Percentiles rank a stretch among this genome's conserved stretches.
These are phyloP conservation scores for Iguana delicatissima DNA, from an alignment of 2,797 vertebrate genomes.

Conservation along the genomic window DNA sequence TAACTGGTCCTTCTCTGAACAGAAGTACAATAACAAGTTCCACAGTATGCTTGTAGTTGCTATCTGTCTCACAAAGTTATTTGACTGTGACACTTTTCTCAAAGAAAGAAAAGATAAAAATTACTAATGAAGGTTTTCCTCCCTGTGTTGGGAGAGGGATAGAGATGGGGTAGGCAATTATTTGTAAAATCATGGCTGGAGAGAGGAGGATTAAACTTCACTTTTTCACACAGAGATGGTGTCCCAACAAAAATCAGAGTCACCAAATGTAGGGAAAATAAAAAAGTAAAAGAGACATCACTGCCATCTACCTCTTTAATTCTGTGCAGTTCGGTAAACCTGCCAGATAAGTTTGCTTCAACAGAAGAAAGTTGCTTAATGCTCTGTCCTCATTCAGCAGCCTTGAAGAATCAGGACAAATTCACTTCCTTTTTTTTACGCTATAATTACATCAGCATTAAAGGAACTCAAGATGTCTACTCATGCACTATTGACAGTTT, in stretches of 20 bases:
- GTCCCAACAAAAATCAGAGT: not conserved
- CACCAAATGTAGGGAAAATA: not conserved
- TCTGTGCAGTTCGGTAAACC: not conserved
- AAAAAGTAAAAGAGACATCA: not conserved
- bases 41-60: not conserved
- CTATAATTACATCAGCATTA: no score
- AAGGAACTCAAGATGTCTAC: no score
- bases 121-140: not conserved
- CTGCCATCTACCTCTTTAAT: not conserved
- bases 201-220: not conserved
- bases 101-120: not conserved
- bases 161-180: not conserved
- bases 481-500: no score
- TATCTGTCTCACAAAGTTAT: no score
- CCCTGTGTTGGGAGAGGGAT: not conserved
- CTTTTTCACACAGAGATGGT: not conserved
- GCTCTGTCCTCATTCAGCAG: not conserved
- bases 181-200: not conserved
- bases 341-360: not conserved
- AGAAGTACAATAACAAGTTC: not conserved
- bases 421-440: no score
- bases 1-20: not conserved
- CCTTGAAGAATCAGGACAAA: not conserved
- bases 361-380: not conserved
- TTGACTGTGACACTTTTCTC: not conserved